phyloP scores from a whole-genome alignment of 2,113 vertebrate genomes.

The Uria aalge region DNA sequence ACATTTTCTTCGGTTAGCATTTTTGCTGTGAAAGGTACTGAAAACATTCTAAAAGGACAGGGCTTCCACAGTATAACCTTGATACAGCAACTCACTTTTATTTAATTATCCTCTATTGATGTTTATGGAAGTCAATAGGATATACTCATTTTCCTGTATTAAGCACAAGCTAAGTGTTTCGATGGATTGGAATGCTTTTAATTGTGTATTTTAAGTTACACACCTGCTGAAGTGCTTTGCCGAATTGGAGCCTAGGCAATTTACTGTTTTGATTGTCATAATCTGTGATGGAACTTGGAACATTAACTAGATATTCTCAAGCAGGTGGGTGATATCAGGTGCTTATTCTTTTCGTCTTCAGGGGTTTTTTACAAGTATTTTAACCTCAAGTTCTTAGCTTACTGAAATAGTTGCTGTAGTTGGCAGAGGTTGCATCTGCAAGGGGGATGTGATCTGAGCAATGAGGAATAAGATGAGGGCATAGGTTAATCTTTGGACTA shows the following conservation, averaged over 20 bases:
- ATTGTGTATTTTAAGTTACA: not conserved
- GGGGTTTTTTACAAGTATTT: not conserved
- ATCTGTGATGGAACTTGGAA: not conserved
- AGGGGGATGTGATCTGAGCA: not conserved
- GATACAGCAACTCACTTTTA: not conserved
- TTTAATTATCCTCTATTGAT: not conserved
- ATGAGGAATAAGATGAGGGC: not conserved
- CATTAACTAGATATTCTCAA: not conserved
- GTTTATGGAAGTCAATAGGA: slow-evolving; percentile 10
- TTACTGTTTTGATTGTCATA: not conserved
- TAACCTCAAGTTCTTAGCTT: not conserved
- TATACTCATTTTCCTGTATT: not conserved
- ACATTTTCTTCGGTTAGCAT: not conserved
- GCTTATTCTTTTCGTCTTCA: not conserved
- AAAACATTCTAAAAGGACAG: not conserved
- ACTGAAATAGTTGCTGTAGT: not conserved
- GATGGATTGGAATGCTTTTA: slow-evolving; percentile 4
- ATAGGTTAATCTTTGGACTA: not conserved
- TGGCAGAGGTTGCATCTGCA: not conserved
- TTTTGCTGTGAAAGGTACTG: not conserved
- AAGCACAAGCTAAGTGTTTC: slow-evolving; percentile 7
- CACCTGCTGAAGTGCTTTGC: not conserved
- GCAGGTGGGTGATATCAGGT: not conserved
- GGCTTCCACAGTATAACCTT: not conserved
- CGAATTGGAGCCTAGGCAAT: not conserved